Evolutionary conservation across 2,888 invertebrate genomes (phyloP).

Genomic region (Lasioglossum lativentre): DNA sequence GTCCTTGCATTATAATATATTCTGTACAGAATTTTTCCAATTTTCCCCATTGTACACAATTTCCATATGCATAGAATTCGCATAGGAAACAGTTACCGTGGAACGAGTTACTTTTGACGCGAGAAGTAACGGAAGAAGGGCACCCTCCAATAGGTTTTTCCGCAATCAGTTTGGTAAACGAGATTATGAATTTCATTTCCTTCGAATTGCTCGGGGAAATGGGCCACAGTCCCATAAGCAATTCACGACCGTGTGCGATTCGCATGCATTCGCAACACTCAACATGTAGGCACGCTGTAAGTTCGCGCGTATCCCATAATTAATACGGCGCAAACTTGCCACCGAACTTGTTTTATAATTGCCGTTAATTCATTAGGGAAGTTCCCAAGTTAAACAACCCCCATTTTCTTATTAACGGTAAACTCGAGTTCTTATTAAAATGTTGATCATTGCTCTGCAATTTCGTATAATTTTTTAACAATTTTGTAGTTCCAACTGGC

Average conservation of each 20-base stretch:
- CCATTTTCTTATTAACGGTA: background rate
- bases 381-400: background rate
- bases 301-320: constrained; percentile 45
- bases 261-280: constrained; percentile 39
- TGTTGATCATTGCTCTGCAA: background rate
- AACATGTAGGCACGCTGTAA: constrained; percentile 23
- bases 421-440: background rate
- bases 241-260: constrained; percentile 31
- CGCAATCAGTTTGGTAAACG: constrained; percentile 28
- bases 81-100: background rate
- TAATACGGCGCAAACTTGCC: constrained; percentile 26
- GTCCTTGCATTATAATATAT: too few relatives aligned
- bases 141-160: constrained; percentile 27
- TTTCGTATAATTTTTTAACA: too few relatives aligned
- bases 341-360: constrained; percentile 35
- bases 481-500: too few relatives aligned
- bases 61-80: background rate
- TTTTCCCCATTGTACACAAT: too few relatives aligned
- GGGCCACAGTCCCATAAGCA: constrained; percentile 43
- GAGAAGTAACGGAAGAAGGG: too few relatives aligned
- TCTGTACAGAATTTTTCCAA: too few relatives aligned
- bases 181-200: constrained; percentile 53
- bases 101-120: background rate
- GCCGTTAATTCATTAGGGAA: constrained; percentile 37
- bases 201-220: constrained; percentile 46